A percentile compares a stretch with the other conserved stretches of the same genome.
Evolutionary conservation across 92 coral and sea anemone genomes (phyloP).

Genomic region (Umimayanthus kanabou): DNA sequence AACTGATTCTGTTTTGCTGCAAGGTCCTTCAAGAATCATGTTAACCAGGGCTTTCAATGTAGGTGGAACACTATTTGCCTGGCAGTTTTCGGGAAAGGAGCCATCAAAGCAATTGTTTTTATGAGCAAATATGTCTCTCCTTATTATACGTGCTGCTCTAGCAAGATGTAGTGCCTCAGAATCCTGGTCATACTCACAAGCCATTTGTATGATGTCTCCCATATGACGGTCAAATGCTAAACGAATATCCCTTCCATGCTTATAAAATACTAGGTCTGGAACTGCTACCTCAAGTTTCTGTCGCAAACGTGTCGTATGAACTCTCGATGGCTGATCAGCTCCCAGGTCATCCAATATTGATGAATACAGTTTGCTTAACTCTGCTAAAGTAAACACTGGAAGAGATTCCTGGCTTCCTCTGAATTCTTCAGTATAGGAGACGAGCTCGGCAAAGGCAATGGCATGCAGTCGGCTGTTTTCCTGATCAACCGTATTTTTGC

Average conservation of each 20-base stretch:
- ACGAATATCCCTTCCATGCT: constrained; percentile 31
- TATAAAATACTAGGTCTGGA: constrained; percentile 41
- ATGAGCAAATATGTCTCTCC: no score
- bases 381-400: constrained; percentile 46
- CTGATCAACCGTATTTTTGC: background rate
- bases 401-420: constrained; percentile 6
- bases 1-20: no score
- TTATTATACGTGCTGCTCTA: background rate
- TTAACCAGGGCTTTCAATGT: no score
- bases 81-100: no score
- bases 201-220: constrained; percentile 30
- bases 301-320: no score
- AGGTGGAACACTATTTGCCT: no score
- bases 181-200: constrained; percentile 30
- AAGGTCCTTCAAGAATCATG: no score
- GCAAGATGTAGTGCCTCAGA: constrained; percentile 51
- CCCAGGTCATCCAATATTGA: background rate
- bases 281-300: constrained; percentile 41
- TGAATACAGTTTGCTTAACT: constrained; percentile 38
- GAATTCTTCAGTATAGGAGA: constrained; percentile 47
- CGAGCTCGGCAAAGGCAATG: constrained; percentile 58
- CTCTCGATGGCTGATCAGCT: no score
- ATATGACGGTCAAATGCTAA: constrained; percentile 15
- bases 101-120: no score
- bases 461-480: constrained; percentile 28